Conservation (phyloP, 2,888 invertebrate species). For the Herminia tarsipennalis region DNA sequence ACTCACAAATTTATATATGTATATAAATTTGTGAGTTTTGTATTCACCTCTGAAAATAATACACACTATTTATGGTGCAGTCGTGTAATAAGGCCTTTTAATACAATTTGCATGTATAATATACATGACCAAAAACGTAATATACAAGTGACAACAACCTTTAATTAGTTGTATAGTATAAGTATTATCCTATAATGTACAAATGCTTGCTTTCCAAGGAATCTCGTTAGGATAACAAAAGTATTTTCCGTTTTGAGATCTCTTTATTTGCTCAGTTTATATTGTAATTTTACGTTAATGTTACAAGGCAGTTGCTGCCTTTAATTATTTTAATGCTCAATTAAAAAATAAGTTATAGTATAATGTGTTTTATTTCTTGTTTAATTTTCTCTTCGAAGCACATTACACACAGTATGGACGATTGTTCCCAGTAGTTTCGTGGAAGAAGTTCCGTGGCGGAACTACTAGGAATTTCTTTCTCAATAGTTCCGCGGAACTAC, state of each 20-base stretch:
- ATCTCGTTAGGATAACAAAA: slow-evolving; percentile 70
- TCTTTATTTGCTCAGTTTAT: slow-evolving; percentile 64
- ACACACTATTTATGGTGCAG: too few species aligned
- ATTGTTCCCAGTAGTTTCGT: too few species aligned
- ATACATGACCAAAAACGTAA: not conserved
- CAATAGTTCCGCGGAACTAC: too few species aligned
- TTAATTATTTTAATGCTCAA: slow-evolving; percentile 45
- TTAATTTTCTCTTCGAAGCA: too few species aligned
- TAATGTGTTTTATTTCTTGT: slow-evolving; percentile 15
- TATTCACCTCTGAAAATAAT: too few species aligned
- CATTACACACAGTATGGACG: too few species aligned
- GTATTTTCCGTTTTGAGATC: slow-evolving; percentile 75
- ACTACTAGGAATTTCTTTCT: too few species aligned
- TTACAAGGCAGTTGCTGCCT: slow-evolving; percentile 67
- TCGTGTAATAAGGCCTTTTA: too few species aligned
- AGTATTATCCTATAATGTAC: slow-evolving; percentile 56
- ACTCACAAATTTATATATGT: too few species aligned
- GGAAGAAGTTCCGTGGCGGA: too few species aligned
- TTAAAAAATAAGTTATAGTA: slow-evolving; percentile 38
- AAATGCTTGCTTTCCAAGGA: slow-evolving; percentile 83
- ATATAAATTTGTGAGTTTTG: too few species aligned
- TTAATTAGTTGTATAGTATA: slow-evolving; percentile 8
- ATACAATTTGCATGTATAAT: too few species aligned
- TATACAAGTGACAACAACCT: not conserved
- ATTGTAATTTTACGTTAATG: slow-evolving; percentile 36